Conservation (phyloP, 2,888 invertebrate genomes). For the Caenorhabditis doughertyi region DNA sequence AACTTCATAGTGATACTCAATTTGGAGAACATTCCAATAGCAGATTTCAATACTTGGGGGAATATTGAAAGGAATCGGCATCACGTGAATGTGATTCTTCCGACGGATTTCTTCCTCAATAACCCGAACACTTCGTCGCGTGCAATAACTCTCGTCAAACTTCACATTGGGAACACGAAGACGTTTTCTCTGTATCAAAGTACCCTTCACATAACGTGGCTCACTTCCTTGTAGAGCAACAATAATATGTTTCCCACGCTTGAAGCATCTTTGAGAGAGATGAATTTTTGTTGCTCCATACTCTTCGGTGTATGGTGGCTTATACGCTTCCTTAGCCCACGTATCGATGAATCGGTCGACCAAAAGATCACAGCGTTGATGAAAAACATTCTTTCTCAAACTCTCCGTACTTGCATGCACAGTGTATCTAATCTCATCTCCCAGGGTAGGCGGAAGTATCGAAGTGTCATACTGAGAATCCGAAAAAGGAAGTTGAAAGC, state of each 20-base stretch:
- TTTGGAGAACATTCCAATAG: slow-evolving; percentile 76
- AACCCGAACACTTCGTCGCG: slow-evolving; percentile 56
- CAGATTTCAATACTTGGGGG: slow-evolving; percentile 75
- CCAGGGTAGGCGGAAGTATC: slow-evolving; percentile 73
- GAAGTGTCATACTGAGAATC: slow-evolving; percentile 74
- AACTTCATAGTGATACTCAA: slow-evolving; percentile 67
- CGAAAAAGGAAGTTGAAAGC: slow-evolving; percentile 72
- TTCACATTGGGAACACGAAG: slow-evolving; percentile 69
- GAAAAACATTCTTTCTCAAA: slow-evolving; percentile 60
- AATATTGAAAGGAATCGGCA: slow-evolving; percentile 72
- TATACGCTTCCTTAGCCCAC: slow-evolving; percentile 73
- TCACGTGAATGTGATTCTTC: slow-evolving; percentile 58
- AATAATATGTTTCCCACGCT: slow-evolving; percentile 73
- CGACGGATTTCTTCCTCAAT: slow-evolving; percentile 31
- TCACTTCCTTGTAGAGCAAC: slow-evolving; percentile 63
- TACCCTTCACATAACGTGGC: slow-evolving; percentile 56
- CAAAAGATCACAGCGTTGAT: slow-evolving; percentile 59
- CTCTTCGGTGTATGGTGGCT: slow-evolving; percentile 64
- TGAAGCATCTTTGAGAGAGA: slow-evolving; percentile 73
- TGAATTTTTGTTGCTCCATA: slow-evolving; percentile 70
- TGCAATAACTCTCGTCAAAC: slow-evolving; percentile 66
- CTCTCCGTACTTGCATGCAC: slow-evolving; percentile 63
- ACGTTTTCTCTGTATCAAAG: slow-evolving; percentile 69
- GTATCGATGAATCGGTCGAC: slow-evolving; percentile 76
- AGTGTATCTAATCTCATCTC: slow-evolving; percentile 69